A percentile compares a stretch with the other conserved stretches of the same genome.
These are phyloP conservation scores for Capreolus pygargus DNA, from an alignment of 2,113 vertebrate genomes.

Conservation along the genomic window DNA sequence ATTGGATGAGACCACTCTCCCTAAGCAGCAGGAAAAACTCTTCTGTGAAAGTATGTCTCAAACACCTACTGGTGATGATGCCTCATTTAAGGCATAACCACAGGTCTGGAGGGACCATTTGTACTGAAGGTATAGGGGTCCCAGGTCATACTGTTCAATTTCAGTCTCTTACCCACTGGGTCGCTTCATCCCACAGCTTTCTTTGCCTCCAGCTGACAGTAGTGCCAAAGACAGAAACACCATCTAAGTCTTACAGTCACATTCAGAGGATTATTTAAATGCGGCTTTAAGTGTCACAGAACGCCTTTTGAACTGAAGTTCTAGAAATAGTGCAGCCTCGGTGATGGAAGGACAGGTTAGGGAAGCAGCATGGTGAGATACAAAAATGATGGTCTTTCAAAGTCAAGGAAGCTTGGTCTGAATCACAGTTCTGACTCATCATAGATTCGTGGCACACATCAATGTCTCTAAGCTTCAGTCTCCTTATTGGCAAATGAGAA, in stretches of 20 bases:
- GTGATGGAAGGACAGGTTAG: not conserved
- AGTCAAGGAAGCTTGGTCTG: not conserved
- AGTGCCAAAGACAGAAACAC: not conserved
- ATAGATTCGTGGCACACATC: not conserved
- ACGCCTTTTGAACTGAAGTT: not conserved
- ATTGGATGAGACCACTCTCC: not conserved
- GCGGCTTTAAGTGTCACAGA: not conserved
- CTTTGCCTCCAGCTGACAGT: not conserved
- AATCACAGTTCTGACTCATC: not conserved
- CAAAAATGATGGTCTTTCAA: not conserved
- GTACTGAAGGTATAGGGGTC: not conserved
- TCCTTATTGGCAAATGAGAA: not conserved
- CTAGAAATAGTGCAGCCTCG: not conserved
- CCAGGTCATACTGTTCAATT: not conserved
- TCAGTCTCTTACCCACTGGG: not conserved
- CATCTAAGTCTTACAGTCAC: not conserved
- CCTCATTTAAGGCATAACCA: not conserved
- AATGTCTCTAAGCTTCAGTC: not conserved
- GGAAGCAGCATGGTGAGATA: not conserved
- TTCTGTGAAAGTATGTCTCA: not conserved
- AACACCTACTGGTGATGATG: not conserved
- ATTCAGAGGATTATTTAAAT: not conserved
- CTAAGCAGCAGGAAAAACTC: not conserved
- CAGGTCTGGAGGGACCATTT: not conserved
- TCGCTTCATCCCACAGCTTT: not conserved